phyloP scores from a whole-genome alignment of 35 echinoderm and acorn worm genomes.

The Hemicentrotus pulcherrimus region DNA sequence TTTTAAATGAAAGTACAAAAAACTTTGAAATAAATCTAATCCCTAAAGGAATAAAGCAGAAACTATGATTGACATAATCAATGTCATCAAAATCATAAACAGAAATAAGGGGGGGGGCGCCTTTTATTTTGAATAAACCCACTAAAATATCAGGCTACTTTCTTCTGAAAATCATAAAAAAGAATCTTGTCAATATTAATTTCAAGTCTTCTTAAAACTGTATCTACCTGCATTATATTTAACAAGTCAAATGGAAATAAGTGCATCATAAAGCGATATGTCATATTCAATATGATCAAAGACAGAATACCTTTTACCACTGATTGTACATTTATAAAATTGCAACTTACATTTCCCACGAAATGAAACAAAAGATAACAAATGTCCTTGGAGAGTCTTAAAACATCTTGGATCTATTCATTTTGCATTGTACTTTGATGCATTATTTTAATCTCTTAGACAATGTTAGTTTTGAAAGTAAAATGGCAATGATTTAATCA shows the following conservation, averaged over 20 bases:
- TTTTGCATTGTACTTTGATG: background rate
- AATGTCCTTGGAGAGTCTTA: background rate
- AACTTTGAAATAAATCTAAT: background rate
- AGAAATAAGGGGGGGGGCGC: background rate
- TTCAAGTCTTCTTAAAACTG: background rate
- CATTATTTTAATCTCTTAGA: no score
- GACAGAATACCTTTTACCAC: background rate
- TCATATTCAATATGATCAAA: background rate
- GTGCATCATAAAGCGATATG: background rate
- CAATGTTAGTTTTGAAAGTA: no score
- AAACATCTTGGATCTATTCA: conserved; percentile 4
- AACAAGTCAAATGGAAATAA: background rate
- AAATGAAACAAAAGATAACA: background rate
- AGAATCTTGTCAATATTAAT: background rate
- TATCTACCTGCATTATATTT: background rate
- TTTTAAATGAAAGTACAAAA: background rate
- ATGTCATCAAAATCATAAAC: background rate
- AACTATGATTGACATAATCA: background rate
- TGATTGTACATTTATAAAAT: background rate
- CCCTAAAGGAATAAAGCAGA: background rate
- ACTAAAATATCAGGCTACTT: background rate
- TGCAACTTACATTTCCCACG: background rate
- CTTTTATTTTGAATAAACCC: background rate
- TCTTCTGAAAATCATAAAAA: background rate
- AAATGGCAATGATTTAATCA: no score